Conservation (phyloP, 2,888 invertebrate genomes). For the Zygothrica quintamaculata region DNA sequence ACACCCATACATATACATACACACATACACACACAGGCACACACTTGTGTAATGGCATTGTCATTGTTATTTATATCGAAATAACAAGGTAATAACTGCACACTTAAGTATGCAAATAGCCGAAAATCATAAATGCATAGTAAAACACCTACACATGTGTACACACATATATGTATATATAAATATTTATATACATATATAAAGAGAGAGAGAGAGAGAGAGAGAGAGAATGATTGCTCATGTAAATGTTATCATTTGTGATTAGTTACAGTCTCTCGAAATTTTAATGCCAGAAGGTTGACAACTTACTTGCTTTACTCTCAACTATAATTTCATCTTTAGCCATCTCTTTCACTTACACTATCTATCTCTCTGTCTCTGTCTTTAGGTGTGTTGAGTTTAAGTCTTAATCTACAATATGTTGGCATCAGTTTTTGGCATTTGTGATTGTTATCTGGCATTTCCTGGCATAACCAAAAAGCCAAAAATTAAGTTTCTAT, state of each 20-base stretch:
- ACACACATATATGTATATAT: slow-evolving; percentile 22
- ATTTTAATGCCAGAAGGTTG: slow-evolving; percentile 56
- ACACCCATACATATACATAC: slow-evolving; percentile 2
- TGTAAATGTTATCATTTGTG: slow-evolving; percentile 81
- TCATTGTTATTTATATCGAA: slow-evolving; percentile 75
- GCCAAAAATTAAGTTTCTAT: slow-evolving; percentile 67
- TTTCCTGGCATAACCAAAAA: slow-evolving; percentile 28
- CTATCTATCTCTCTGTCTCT: slow-evolving; percentile 26
- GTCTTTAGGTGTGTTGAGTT: slow-evolving; percentile 7
- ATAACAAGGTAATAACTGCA: slow-evolving; percentile 81
- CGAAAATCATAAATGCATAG: slow-evolving; percentile 62
- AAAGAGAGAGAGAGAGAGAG: too few species aligned
- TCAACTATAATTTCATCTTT: too few species aligned
- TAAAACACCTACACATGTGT: slow-evolving; percentile 24
- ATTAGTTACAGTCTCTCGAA: slow-evolving; percentile 77
- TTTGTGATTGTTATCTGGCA: slow-evolving; percentile 41
- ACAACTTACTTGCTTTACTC: slow-evolving; percentile 26
- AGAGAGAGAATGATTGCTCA: slow-evolving; percentile 60
- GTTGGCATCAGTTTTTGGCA: too few species aligned
- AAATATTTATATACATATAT: slow-evolving; percentile 32
- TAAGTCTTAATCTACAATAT: too few species aligned
- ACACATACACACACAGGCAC: background rate
- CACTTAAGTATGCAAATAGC: slow-evolving; percentile 82
- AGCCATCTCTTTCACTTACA: too few species aligned
- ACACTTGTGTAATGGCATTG: slow-evolving; percentile 39